Evolutionary conservation across 2,888 invertebrate species (phyloP), one percentile per base, ranked within the genome.

Genomic region (Polyploca ridens): DNA sequence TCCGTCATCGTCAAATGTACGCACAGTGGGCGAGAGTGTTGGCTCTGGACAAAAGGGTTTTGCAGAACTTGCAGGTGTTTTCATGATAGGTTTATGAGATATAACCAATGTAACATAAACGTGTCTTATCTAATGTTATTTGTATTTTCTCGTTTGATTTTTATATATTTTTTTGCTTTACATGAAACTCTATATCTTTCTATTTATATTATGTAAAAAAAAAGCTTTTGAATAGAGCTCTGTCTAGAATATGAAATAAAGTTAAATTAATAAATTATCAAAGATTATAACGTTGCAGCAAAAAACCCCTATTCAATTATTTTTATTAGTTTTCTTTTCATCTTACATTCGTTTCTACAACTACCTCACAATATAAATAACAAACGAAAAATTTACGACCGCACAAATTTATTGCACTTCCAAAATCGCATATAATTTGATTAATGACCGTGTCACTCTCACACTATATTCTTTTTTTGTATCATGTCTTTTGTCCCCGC

Each of bases 361-460:
- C 54, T 54, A 54, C 19, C 10, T 19, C 6, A 54, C 54, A 49
- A 49, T 54, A 19, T 54, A 54, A 54, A 54, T 41, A 41, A 61
- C 61, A 61, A 59, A 61, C 61, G 41, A 41, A 72, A 77, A 79
- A 81, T 77, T 80, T 79, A 78, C 78, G 71, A 76, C 74, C 76
- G 72, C 75, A 73, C 75, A 79, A 80, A 81, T 79, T 79, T 83
- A 83, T 83, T 81, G 82, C 82, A 83, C 81, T 83, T 79, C 77
- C 75, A 72, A 82, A 84, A 86, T 85, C 81, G 86, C 86, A 84
- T 80, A 75, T 87, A 86, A 88, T 87, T 90, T 92, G 90, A 92
- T 91, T 89, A 91, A 91, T 90, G 89, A 85, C 81, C 66, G 78
- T 82, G 84, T 85, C 85, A 81, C 71, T 78, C 72, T 72, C 76